Evolutionary conservation across 2,113 vertebrate genomes (phyloP), one percentile per base, ranked within the genome.

Genomic region (Trogon melanurus): DNA sequence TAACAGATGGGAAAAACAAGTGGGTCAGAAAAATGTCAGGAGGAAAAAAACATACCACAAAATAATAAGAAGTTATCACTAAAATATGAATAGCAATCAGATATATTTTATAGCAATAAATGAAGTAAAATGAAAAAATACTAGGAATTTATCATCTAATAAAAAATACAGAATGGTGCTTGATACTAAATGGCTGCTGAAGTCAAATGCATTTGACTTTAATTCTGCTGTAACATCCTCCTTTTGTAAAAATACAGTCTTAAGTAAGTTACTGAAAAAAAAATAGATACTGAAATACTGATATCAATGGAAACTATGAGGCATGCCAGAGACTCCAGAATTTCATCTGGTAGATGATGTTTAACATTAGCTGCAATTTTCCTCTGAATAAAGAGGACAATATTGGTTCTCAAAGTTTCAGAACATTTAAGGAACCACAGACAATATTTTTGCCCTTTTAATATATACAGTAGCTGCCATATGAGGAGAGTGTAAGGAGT

Each of bases 1-100:
- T 75, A 93, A 93, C 89, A 96, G 80, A 93, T 73, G 70, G 89
- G 56, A 88, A 88, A 93, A 92, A 76, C 36, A 90, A 90, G 15
- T 14, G 16, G 79, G 67, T 95, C 94, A 95, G 73, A 72, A 75
- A 79, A 61, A 61, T 6, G 32, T 67, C 73, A 72, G 70, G 8
- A 82, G 11, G 21, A 34, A 44, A 92, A 78, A 4, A 16, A 44
- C 22, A 12, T 22, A 27, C 14, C 34, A 25, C 7, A 18, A 57
- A 81, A 79, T 2, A 85, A 53, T 51, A 94, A 58, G 10, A 76
- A 19, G 57, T 34, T 3, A 5, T 38, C 88, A 75, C 10, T 74
- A 45, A 67, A 67, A 69, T 27, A 69, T 6, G 4, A 87, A 45
- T 10, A 84, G 11, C 5, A 87, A 69, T 27, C 30, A 23, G 19